Evolutionary conservation across 2,797 vertebrate species (phyloP).

Genomic region (Acipenser transmontanus): DNA sequence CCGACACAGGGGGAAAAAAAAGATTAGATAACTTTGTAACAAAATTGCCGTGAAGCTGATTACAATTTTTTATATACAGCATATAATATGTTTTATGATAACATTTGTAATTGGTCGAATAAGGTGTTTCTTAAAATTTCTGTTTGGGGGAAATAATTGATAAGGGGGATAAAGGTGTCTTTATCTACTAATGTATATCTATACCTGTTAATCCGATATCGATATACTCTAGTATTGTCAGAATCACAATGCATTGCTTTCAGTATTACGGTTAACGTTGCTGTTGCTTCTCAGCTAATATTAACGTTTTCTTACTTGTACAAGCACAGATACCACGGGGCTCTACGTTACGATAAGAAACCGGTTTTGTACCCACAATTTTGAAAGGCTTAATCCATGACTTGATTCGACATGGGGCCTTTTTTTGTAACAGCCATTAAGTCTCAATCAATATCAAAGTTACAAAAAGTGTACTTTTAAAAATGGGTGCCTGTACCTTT

Average conservation of each 20-base stretch:
- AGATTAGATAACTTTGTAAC: too few species aligned
- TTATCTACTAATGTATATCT: constrained; percentile 22
- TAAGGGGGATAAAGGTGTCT: constrained; percentile 19
- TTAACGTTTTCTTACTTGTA: constrained; percentile 39
- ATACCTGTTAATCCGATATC: not conserved
- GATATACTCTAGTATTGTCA: constrained; percentile 29
- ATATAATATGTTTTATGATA: not conserved
- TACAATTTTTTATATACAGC: not conserved
- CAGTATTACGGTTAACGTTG: constrained; percentile 30
- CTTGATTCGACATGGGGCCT: not conserved
- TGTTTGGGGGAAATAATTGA: constrained; percentile 3
- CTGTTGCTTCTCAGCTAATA: not conserved
- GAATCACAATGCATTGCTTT: constrained; percentile 30
- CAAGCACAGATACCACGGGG: constrained; percentile 52
- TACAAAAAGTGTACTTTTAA: constrained; percentile 73
- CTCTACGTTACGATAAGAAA: constrained; percentile 53
- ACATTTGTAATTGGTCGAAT: constrained; percentile 10
- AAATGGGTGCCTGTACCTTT: constrained; percentile 67
- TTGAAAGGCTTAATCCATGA: constrained; percentile 9
- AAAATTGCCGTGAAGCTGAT: not conserved
- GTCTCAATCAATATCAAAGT: constrained; percentile 39
- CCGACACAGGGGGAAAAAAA: too few species aligned
- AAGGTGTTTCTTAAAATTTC: constrained; percentile 1
- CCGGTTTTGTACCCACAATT: constrained; percentile 30
- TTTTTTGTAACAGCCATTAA: not conserved